These are phyloP conservation scores for Hipparchia semele DNA, from an alignment of 2,888 invertebrate species.

Conservation along the genomic window DNA sequence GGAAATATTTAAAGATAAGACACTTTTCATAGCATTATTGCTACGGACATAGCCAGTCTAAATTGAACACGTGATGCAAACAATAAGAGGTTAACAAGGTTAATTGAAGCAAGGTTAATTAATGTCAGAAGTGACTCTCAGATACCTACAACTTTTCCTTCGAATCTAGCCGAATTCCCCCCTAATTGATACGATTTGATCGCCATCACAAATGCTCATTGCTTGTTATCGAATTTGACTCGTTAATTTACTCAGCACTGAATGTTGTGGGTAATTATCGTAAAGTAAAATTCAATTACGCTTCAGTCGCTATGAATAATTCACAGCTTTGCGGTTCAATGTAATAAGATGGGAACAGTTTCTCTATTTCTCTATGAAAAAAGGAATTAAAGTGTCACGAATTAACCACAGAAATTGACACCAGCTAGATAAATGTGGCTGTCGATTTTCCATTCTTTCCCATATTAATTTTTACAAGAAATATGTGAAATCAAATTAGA, in stretches of 20 bases:
- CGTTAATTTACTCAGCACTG: conserved; percentile 12
- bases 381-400: neutral
- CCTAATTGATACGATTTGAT: conserved; percentile 17
- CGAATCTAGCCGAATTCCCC: neutral
- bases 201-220: conserved; percentile 16
- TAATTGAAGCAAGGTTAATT: conserved; percentile 18
- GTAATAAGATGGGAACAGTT: conserved; percentile 1
- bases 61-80: no score
- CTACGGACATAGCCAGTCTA: no score
- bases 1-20: no score
- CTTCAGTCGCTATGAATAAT: conserved; percentile 7
- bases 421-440: no score
- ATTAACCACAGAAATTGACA: neutral
- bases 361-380: neutral
- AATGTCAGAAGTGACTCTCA: neutral
- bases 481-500: no score
- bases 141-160: neutral
- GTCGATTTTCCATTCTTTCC: no score
- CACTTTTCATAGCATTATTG: no score
- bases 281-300: conserved; percentile 12
- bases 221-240: conserved; percentile 18
- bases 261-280: conserved; percentile 15
- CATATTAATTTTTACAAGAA: no score
- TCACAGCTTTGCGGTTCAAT: conserved; percentile 6
- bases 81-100: neutral